Base-by-base conservation (phyloP, 1,140 invertebrate species). In the Temnothorax longispinosus region DNA sequence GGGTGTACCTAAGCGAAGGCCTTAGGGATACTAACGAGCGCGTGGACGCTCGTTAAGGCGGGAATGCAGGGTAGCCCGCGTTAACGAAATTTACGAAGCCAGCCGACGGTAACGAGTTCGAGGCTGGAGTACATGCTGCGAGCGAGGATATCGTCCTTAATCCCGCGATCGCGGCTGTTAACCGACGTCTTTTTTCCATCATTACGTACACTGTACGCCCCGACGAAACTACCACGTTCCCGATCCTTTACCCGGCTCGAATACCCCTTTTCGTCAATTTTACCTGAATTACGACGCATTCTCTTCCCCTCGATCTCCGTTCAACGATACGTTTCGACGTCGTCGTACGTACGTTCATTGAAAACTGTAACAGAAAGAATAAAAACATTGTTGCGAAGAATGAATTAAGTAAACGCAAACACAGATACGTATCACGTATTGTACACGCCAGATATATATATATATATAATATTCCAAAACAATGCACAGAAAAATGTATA, bases 11-110 rank as follows among this genome's bases (percentile, higher is more conserved):
- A 85, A 86, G 77, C 72, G 78, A 47, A 64, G 56, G 58, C 85
- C 65, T 71, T 67, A 76, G 71, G 56, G 38, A 85, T 89, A 92
- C 90, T 93, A 93, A 93, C 93, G 91, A 93, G 93, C 90, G 71
- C 88, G 86, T 92, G 90, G 87, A 91, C 87, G 91, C 88, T 94
- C 92, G 92, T 94, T 93, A 93, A 93, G 88, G 77, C 88, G 69
- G 90, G 88, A 90, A 91, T 90, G 90, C 81, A 60, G 88, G 87
- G 78, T 86, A 91, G 86, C 15, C 21, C 77, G 92, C 91, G 91
- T 91, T 93, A 92, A 91, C 91, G 88, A 93, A 93, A 93, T 94
- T 94, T 94, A 94, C 91, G 89, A 90, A 93, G 90, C 84, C 85
- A 78, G 38, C 88, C 80, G 67, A 75, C 86, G 69, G 87, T 94